Conservation (phyloP, 2,888 invertebrate species). For the Adelognathus sp. region DNA sequence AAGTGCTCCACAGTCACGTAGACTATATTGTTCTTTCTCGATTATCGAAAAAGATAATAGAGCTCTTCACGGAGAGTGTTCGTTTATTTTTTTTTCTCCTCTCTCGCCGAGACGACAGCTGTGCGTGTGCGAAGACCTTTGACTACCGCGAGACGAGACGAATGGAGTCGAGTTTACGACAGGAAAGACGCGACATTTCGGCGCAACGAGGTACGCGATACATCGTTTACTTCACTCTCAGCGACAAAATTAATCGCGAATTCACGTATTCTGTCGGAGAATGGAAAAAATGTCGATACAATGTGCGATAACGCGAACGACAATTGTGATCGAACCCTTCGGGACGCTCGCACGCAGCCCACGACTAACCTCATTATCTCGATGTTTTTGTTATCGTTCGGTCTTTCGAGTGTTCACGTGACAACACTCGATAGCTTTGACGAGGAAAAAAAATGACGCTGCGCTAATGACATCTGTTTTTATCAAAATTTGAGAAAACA, state of each 20-base stretch:
- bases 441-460: not conserved
- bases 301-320: not conserved
- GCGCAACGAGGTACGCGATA: constrained; percentile 10
- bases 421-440: not conserved
- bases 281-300: not conserved
- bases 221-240: not conserved
- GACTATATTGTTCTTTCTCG: not conserved
- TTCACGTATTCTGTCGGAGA: not conserved
- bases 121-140: constrained; percentile 3
- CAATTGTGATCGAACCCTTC: not conserved
- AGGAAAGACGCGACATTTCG: constrained; percentile 37
- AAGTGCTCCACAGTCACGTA: not conserved
- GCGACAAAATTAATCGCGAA: not conserved
- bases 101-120: not conserved
- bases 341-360: not conserved
- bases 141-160: constrained; percentile 19
- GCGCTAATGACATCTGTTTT: not conserved
- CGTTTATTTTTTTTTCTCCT: not conserved
- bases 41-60: constrained; percentile 4
- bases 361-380: constrained; percentile 22
- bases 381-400: constrained; percentile 34
- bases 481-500: not conserved
- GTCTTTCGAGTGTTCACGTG: not conserved
- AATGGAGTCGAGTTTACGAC: constrained; percentile 43
- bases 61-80: not conserved